phyloP scores from a whole-genome alignment of 1,140 invertebrate species.

The Zeugodacus cucurbitae region DNA sequence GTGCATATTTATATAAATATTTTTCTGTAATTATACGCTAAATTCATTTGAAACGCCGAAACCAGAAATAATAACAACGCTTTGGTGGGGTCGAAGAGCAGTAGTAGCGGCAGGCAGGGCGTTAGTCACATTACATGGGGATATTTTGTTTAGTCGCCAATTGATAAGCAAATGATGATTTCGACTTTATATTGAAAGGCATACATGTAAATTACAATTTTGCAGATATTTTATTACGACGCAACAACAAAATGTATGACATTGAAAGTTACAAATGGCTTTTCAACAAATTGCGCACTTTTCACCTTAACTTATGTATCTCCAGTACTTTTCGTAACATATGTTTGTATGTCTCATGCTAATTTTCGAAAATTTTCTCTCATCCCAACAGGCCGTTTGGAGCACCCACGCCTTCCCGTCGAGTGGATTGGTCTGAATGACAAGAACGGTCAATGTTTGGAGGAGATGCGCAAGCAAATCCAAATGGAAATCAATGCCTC shows the following conservation, averaged over 20 bases:
- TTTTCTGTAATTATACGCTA: neutral
- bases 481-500: slow-evolving; percentile 81
- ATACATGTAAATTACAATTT: neutral
- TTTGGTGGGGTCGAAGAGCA: neutral
- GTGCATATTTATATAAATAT: neutral
- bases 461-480: slow-evolving; percentile 76
- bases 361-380: neutral
- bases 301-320: too few relatives aligned
- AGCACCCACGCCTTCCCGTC: slow-evolving; percentile 26
- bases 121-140: too few relatives aligned
- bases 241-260: neutral
- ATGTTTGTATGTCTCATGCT: too few relatives aligned
- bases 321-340: too few relatives aligned
- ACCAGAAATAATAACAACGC: neutral
- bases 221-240: too few relatives aligned
- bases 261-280: neutral
- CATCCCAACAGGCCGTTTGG: slow-evolving; percentile 13
- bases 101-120: neutral
- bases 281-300: too few relatives aligned
- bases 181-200: neutral
- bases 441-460: slow-evolving; percentile 70
- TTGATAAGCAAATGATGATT: neutral
- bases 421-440: slow-evolving; percentile 74
- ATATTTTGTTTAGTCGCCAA: neutral
- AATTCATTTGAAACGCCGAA: neutral